Base-by-base conservation (phyloP, 2,797 vertebrate species). In the Oreochromis mossambicus region DNA sequence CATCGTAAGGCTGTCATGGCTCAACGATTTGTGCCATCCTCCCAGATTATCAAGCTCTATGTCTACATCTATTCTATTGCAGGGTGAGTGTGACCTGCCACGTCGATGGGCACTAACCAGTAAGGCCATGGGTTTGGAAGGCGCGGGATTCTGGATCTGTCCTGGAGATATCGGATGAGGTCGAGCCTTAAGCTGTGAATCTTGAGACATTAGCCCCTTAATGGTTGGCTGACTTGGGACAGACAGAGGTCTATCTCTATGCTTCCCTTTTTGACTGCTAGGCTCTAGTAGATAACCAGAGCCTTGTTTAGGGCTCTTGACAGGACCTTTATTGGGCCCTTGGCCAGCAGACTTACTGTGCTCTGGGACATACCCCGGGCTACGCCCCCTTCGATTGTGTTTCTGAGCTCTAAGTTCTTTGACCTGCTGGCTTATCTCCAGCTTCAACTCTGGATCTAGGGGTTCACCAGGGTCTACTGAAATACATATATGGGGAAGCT, bases 401-500 rank as follows among this genome's bases (percentile, higher is more conserved):
- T 76, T 92, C 76, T 87, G 84, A 26, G 90, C 91, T 84, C 92
- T 93, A 9, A 92, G 52, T 80, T 95, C 89, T 84, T 76, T 89
- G 76, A 93, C 86, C 38, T 94, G 93, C 77, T 92, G 92, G 87
- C 89, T 92, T 87, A 95, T 94, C 84, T 95, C 89, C 77, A 88
- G 91, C 88, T 92, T 93, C 36, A 92, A 79, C n/a, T 54, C 86
- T 1, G 78, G 80, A 73, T 94, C 85, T 41, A 88, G 66, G 9
- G 82, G 26, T 75, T 80, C 76, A 5, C n/a, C 46, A 1, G 56
- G 17, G 7, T 92, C 91, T 75, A 54, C 10, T n/a, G 92, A 89
- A 54, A 96, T 75, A 58, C 36, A 73, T 77, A 95, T 95, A 36
- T 88, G 48, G 54, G 92, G 87, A 43, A 92, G 11, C 34, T 85